Evolutionary conservation across 2,797 vertebrate genomes (phyloP).

Genomic region (Margarornis squamiger): DNA sequence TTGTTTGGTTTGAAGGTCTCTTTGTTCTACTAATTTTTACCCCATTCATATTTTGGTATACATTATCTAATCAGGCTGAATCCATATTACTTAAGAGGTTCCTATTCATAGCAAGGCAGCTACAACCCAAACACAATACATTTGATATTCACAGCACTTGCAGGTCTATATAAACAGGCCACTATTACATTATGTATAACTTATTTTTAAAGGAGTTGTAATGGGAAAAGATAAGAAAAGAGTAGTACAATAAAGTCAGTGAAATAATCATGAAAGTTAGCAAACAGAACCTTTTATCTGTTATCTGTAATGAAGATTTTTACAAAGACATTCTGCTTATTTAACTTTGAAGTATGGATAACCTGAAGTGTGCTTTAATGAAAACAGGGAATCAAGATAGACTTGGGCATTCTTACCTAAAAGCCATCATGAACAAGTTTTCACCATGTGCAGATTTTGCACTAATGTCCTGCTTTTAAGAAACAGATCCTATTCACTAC

Average conservation of each 20-base stretch:
- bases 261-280: neutral
- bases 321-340: neutral
- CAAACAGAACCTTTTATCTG: neutral
- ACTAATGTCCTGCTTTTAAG: neutral
- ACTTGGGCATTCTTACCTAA: neutral
- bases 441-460: neutral
- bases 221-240: neutral
- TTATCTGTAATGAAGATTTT: neutral
- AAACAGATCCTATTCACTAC: neutral
- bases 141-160: neutral
- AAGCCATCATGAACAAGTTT: neutral
- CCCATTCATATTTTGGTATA: neutral
- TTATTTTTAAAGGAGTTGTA: neutral
- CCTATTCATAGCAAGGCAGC: neutral
- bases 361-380: neutral
- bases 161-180: neutral
- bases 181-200: neutral
- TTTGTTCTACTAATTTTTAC: neutral
- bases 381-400: neutral
- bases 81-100: neutral
- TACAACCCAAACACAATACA: neutral
- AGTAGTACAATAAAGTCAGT: neutral
- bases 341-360: neutral
- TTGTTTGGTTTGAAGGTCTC: neutral
- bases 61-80: neutral